phyloP scores from a whole-genome alignment of 1,140 invertebrate species.

The Hermetia illucens region DNA sequence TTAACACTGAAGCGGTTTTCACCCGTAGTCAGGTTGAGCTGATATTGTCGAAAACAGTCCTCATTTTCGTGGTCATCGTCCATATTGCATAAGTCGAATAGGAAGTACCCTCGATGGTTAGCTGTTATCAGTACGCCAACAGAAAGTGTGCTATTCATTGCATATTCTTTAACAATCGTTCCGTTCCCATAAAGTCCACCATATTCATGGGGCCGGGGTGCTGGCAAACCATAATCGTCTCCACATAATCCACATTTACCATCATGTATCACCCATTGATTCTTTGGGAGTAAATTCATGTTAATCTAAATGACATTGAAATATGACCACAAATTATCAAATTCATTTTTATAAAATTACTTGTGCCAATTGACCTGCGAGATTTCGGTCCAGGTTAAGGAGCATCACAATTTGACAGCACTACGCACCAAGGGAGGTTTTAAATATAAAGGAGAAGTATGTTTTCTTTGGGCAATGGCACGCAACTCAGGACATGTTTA shows the following conservation, averaged over 20 bases:
- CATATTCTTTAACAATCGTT: constrained; percentile 33
- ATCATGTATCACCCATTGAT: constrained; percentile 32
- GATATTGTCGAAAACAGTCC: constrained; percentile 39
- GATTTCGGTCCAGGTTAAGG: no score
- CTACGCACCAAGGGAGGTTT: no score
- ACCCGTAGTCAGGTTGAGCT: constrained; percentile 35
- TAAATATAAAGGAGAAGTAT: no score
- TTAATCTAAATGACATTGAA: constrained; percentile 9
- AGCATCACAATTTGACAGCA: no score
- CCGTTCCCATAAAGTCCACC: constrained; percentile 43
- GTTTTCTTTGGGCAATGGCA: no score
- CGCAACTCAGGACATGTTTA: no score
- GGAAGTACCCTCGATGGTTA: constrained; percentile 39
- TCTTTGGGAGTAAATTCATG: constrained; percentile 6
- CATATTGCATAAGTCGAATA: constrained; percentile 41
- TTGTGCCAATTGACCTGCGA: no score
- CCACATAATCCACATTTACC: constrained; percentile 45
- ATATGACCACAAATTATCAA: no score
- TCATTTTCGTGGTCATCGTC: constrained; percentile 35
- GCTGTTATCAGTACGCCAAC: constrained; percentile 34
- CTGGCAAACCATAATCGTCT: constrained; percentile 33
- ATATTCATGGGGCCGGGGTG: constrained; percentile 45
- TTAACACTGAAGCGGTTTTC: constrained; percentile 18
- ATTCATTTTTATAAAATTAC: no score
- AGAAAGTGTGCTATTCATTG: constrained; percentile 21